phyloP scores from a whole-genome alignment of 2,888 invertebrate species.

The Ametastegia equiseti region DNA sequence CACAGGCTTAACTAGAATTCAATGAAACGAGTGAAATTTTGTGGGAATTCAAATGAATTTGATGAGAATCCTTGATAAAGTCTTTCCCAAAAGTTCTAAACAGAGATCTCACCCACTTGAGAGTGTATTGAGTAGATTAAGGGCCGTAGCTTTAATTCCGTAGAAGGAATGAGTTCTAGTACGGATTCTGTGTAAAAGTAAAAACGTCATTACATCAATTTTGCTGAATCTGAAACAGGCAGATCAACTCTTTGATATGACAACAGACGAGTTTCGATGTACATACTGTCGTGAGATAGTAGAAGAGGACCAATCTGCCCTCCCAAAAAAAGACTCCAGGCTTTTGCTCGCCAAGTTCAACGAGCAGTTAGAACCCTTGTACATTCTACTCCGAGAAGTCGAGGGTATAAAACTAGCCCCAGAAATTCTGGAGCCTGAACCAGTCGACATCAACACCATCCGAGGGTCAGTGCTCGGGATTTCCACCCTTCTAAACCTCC shows the following conservation, averaged over 20 bases:
- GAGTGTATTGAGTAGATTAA: too few species aligned
- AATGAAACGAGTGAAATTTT: too few species aligned
- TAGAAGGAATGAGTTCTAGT: too few species aligned
- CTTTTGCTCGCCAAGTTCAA: slow-evolving; percentile 94
- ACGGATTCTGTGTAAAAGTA: too few species aligned
- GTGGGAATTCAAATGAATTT: too few species aligned
- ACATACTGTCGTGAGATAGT: slow-evolving; percentile 94
- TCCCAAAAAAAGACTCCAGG: slow-evolving; percentile 95
- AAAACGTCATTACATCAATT: too few species aligned
- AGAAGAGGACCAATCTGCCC: slow-evolving; percentile 95
- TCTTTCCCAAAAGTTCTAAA: too few species aligned
- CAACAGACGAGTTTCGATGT: slow-evolving; percentile 91
- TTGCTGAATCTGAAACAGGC: slow-evolving; percentile 78
- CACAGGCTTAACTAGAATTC: too few species aligned
- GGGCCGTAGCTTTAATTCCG: too few species aligned
- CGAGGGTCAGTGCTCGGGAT: slow-evolving; percentile 80
- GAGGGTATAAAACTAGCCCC: slow-evolving; percentile 96
- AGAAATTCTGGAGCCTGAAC: slow-evolving; percentile 96
- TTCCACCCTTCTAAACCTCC: slow-evolving; percentile 13
- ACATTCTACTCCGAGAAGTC: slow-evolving; percentile 91
- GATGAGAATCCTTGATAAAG: too few species aligned
- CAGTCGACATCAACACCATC: slow-evolving; percentile 91
- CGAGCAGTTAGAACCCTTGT: slow-evolving; percentile 95
- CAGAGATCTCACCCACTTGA: too few species aligned
- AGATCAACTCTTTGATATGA: slow-evolving; percentile 92